Conservation (phyloP, 2,888 invertebrate genomes). For the Athrips mouffetella region DNA sequence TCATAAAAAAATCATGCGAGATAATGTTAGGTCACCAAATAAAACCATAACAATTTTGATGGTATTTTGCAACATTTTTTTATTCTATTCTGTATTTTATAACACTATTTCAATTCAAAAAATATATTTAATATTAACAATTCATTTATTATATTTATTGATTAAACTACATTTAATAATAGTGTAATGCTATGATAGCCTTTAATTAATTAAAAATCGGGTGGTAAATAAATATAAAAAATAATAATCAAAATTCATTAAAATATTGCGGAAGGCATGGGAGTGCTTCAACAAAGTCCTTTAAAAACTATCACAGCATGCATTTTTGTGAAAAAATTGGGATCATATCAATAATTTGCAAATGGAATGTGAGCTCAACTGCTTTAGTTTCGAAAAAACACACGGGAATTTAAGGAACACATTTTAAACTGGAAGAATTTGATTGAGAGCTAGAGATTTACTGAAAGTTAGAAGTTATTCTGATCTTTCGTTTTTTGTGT, state of each 20-base stretch:
- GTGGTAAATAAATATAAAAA: too few relatives aligned
- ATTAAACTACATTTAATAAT: background rate
- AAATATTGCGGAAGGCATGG: background rate
- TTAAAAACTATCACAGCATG: background rate
- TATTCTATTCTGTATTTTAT: too few relatives aligned
- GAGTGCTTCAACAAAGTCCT: background rate
- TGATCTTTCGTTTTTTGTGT: too few relatives aligned
- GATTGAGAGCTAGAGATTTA: background rate
- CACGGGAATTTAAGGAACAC: conserved; percentile 42
- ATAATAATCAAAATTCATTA: too few relatives aligned
- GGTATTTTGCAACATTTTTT: conserved; percentile 32
- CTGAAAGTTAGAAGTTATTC: background rate
- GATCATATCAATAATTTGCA: conserved; percentile 20
- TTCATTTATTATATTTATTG: conserved; percentile 18
- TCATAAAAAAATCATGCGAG: conserved; percentile 19
- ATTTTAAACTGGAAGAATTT: background rate
- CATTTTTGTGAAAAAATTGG: background rate
- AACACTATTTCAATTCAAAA: too few relatives aligned
- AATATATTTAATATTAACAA: conserved; percentile 48
- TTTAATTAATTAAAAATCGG: background rate
- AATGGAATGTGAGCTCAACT: conserved; percentile 25
- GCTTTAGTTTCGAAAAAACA: conserved; percentile 50
- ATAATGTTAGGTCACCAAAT: conserved; percentile 22
- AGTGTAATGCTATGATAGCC: background rate
- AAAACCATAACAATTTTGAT: conserved; percentile 39